Conservation (phyloP, 2,888 invertebrate genomes). For the Bembecia ichneumoniformis region DNA sequence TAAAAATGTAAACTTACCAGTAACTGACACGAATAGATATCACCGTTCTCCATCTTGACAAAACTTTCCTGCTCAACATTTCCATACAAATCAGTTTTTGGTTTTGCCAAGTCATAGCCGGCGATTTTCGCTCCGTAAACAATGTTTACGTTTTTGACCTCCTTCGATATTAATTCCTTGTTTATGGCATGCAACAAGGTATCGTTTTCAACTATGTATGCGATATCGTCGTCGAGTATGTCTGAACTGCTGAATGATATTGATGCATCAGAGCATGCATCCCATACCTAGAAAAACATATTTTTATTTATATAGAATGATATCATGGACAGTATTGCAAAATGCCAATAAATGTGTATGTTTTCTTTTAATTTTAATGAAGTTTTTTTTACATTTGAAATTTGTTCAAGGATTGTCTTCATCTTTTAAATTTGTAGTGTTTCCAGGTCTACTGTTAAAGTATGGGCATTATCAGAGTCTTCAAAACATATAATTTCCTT, state of each 20-base stretch:
- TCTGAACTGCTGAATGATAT: constrained; percentile 87
- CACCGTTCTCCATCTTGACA: constrained; percentile 77
- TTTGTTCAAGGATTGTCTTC: too few relatives aligned
- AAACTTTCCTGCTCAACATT: constrained; percentile 23
- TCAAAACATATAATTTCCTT: too few relatives aligned
- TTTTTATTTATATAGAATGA: too few relatives aligned
- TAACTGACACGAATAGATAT: constrained; percentile 75
- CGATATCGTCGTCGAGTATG: constrained; percentile 80
- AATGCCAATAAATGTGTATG: too few relatives aligned
- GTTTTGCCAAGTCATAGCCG: constrained; percentile 66
- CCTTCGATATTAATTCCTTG: constrained; percentile 61
- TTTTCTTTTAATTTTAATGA: too few relatives aligned
- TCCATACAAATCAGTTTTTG: constrained; percentile 1
- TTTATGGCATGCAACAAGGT: constrained; percentile 83
- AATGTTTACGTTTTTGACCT: constrained; percentile 75
- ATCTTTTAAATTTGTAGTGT: too few relatives aligned
- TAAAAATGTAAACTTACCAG: constrained; percentile 71
- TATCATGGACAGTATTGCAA: too few relatives aligned
- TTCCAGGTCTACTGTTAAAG: too few relatives aligned
- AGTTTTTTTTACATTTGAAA: too few relatives aligned
- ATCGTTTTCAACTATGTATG: constrained; percentile 96
- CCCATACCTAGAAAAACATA: constrained; percentile 85
- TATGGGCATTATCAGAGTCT: too few relatives aligned
- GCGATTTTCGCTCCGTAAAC: constrained; percentile 79
- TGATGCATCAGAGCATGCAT: constrained; percentile 89